Evolutionary conservation across 2,797 vertebrate genomes (phyloP).

Genomic region (Tachyglossus aculeatus): DNA sequence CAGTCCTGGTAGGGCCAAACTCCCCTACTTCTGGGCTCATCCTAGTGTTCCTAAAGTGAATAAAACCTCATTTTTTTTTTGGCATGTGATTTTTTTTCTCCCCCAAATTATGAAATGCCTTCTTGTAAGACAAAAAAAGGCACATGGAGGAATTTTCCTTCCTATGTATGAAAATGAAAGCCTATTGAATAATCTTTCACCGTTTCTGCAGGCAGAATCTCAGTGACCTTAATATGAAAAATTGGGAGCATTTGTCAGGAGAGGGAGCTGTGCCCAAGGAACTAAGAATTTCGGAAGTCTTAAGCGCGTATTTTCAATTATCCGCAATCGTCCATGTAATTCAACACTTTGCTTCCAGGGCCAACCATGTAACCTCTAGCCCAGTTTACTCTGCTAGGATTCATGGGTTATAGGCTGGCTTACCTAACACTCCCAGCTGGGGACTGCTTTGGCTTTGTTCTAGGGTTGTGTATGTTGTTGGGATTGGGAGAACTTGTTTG

Average conservation of each 20-base stretch:
- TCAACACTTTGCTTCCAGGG: slow-evolving; percentile 28
- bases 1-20: too few species aligned
- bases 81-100: too few species aligned
- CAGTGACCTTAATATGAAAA: neutral
- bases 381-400: slow-evolving; percentile 45
- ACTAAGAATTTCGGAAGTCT: neutral
- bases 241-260: neutral
- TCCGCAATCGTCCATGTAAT: slow-evolving; percentile 69
- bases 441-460: neutral
- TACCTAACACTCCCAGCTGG: slow-evolving; percentile 15
- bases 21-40: too few species aligned
- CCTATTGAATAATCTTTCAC: too few species aligned
- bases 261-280: neutral
- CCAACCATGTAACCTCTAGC: slow-evolving; percentile 31
- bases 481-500: neutral
- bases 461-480: neutral
- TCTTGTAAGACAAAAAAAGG: too few species aligned
- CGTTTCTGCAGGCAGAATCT: too few species aligned
- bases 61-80: too few species aligned
- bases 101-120: too few species aligned
- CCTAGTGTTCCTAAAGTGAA: too few species aligned
- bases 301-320: neutral
- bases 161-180: too few species aligned
- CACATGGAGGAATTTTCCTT: too few species aligned
- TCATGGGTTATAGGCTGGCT: slow-evolving; percentile 37